Percentiles rank a stretch among this genome's conserved stretches.
phyloP scores from a whole-genome alignment of 1,140 invertebrate genomes.

The Elysia chlorotica region DNA sequence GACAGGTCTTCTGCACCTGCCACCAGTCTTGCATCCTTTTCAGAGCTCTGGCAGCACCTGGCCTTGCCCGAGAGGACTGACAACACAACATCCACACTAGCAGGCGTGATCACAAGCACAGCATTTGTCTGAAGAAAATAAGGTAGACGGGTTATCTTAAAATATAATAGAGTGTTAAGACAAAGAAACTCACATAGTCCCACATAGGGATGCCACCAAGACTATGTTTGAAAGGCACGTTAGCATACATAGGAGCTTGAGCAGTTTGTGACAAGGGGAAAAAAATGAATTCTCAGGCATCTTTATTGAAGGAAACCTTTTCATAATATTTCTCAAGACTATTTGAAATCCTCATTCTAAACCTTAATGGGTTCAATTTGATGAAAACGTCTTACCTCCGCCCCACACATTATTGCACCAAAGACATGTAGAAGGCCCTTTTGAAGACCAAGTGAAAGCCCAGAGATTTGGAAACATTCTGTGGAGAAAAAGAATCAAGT shows the following conservation, averaged over 20 bases:
- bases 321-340: too few relatives aligned
- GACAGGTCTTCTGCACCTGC: too few relatives aligned
- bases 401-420: conserved; percentile 69
- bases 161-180: not conserved
- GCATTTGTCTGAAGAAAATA: conserved; percentile 67
- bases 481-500: conserved; percentile 31
- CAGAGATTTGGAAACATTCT: conserved; percentile 68
- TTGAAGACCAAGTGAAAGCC: conserved; percentile 54
- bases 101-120: conserved; percentile 68
- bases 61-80: conserved; percentile 46
- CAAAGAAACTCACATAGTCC: not conserved
- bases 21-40: too few relatives aligned
- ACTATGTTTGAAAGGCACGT: not conserved
- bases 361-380: too few relatives aligned
- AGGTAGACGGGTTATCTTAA: not conserved
- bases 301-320: too few relatives aligned
- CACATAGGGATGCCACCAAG: not conserved
- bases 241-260: not conserved
- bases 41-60: too few relatives aligned
- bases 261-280: too few relatives aligned
- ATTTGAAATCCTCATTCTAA: too few relatives aligned
- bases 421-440: conserved; percentile 64
- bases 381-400: conserved; percentile 66
- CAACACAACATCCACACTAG: conserved; percentile 68
- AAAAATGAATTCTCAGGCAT: too few relatives aligned